phyloP scores from a whole-genome alignment of 2,888 invertebrate genomes.

The Malthinus seriepunctatus region DNA sequence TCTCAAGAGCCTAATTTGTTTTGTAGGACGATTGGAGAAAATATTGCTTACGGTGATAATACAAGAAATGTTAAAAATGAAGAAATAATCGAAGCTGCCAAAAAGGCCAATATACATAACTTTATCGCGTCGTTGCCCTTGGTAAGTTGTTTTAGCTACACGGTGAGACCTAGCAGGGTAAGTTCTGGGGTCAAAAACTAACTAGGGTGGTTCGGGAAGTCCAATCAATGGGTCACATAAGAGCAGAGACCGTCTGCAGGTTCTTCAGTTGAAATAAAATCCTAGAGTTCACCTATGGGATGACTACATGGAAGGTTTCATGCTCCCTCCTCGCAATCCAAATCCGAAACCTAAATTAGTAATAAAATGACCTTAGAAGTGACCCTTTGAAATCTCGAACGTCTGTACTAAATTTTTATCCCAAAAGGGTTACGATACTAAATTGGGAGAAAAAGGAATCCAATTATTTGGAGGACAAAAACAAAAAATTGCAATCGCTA shows the following conservation, averaged over 20 bases:
- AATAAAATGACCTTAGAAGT: no score
- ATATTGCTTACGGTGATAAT: conserved; percentile 92
- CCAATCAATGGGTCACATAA: no score
- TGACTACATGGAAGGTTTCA: no score
- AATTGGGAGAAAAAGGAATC: conserved; percentile 76
- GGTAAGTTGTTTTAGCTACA: conserved; percentile 55
- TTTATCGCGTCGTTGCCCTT: conserved; percentile 77
- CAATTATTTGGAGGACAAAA: conserved; percentile 84
- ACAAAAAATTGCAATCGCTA: conserved; percentile 84
- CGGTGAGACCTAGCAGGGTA: no score
- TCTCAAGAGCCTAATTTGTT: conserved; percentile 93
- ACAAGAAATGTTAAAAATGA: conserved; percentile 63
- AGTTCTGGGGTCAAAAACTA: no score
- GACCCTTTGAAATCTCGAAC: neutral
- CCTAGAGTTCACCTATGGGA: no score
- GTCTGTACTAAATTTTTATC: conserved; percentile 22
- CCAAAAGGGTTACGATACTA: conserved; percentile 76
- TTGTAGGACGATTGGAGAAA: conserved; percentile 84
- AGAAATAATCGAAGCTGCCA: conserved; percentile 78
- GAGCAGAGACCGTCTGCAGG: no score
- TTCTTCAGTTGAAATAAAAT: no score
- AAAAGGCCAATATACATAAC: conserved; percentile 85
- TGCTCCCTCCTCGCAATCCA: no score
- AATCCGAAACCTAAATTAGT: no score
- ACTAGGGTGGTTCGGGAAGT: no score